Base-by-base conservation (phyloP, 2,888 invertebrate species). In the Parasteatoda lunata region DNA sequence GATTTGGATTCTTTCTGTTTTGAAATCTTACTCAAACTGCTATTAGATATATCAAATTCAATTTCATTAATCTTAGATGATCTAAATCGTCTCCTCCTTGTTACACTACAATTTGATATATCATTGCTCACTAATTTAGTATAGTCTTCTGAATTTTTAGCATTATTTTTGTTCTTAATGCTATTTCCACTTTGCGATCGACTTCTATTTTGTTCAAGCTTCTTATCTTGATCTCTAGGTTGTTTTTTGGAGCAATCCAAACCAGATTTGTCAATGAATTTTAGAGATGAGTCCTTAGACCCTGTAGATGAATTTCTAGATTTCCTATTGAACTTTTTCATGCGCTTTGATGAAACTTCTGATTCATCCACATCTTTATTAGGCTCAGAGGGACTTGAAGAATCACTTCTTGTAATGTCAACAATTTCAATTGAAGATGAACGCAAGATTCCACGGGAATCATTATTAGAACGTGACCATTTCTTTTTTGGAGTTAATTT, bases 361-460 rank as follows among this genome's bases (percentile, higher is more conserved):
- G 49, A 7, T 9, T 77, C 49, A 49, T 65, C 51, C 13, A 49
- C n/a, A 65, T 66, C 66, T 6, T 59, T 59, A 64, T 13, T 49
- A 77, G 49, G 54, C 52, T 73, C 73, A 45, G 73, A 68, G 45
- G 79, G 64, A 51, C 71, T 73, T n/a, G 47, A 15, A n/a, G 69
- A 82, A n/a, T 64, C 49, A 47, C 65, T 84, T 11, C 64, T 73
- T 9, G 54, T 77, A 8, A 84, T 79, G 59, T 84, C 78, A 11
- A 84, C 78, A 5, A 73, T 77, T 52, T 84, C 84, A 15, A 72
- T 77, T n/a, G 69, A 78, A 47, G 72, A 72, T 4, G 84, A 76
- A 7, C 51, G 9, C 5, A 51, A 45, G n/a, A 7, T 68, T 9
- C 70, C 69, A 45, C 8, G 66, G 5, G 49, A 69, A 2, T 77